A percentile compares a stretch with the other conserved stretches of the same genome.
Conservation (phyloP, 2,797 vertebrate species). For the Trachurus trachurus region DNA sequence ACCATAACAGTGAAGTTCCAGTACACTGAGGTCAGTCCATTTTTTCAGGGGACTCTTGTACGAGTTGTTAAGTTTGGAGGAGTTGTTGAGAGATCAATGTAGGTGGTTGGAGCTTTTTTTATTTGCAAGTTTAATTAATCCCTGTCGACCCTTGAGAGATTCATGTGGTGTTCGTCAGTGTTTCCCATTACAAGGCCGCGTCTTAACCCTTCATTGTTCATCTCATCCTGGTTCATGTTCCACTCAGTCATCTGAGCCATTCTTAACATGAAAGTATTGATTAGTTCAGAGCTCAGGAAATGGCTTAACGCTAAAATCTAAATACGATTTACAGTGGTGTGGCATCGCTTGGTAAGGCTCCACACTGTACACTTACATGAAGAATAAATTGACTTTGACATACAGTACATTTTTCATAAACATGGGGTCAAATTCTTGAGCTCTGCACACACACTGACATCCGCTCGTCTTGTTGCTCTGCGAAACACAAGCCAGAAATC, state of each 20-base stretch:
- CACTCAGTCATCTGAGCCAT: background rate
- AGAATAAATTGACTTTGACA: constrained; percentile 46
- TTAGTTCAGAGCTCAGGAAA: background rate
- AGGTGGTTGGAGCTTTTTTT: background rate
- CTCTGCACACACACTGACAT: constrained; percentile 63
- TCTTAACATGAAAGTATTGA: background rate
- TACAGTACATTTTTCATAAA: constrained; percentile 26
- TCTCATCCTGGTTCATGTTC: too few species aligned
- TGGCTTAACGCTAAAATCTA: background rate
- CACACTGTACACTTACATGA: constrained; percentile 14
- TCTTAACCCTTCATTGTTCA: too few species aligned
- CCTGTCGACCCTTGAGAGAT: background rate
- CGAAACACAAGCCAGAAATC: constrained; percentile 40
- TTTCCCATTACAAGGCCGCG: background rate
- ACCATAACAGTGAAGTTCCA: too few species aligned
- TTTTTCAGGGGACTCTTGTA: too few species aligned
- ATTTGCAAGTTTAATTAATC: background rate
- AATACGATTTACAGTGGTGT: background rate
- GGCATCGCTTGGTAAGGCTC: background rate
- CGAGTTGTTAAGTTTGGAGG: too few species aligned
- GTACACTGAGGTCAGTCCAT: too few species aligned
- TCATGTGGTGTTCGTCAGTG: background rate
- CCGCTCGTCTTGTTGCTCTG: constrained; percentile 37
- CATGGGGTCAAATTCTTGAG: constrained; percentile 67
- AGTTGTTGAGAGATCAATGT: too few species aligned